Evolutionary conservation across 2,797 vertebrate species (phyloP), one percentile per base, ranked within the genome.

Genomic region (Bradypus variegatus): DNA sequence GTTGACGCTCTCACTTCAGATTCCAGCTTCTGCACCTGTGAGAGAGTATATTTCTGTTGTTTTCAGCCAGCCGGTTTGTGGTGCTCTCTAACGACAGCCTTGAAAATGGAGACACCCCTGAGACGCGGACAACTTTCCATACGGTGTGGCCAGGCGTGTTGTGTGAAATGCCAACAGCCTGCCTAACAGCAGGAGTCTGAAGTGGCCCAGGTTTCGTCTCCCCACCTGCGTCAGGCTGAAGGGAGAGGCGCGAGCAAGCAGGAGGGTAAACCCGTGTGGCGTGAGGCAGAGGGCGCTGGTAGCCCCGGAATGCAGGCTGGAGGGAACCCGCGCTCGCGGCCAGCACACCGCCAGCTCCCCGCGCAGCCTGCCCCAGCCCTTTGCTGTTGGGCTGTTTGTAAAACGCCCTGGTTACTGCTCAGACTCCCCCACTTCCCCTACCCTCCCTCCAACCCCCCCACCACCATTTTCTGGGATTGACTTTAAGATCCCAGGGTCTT

Each of bases 301-400:
- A 0, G 0, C 91, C 94, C 80, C 72, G 94, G 96, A 97, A 96
- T 96, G 93, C 86, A 70, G 91, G 88, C 94, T 93, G 87, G 19
- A 18, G 81, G 91, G 88, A 83, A 72, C 67, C 88, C 65, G 70
- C 58, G 48, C 31, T 6, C 73, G 45, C 0, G 6, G 86, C 91
- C 86, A 94, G 82, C 91, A 55, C 7, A 1, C 41, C 5, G 89
- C 93, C 87, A 38, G 2, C 0, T 53, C 50, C 65, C 95, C 91
- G 82, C 86, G 38, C 78, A 38, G 78, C 73, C 88, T 41, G 41
- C 91, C 95, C 70, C 91, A 79, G 95, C 89, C 70, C 93, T 89
- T 86, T 92, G 60, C 95, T 60, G 70, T 90, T 38, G 25, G 73
- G 70, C 79, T 23, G 13, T 60, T 89, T 91, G 3, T 83, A 50